Base-by-base conservation (phyloP, 64 coral and sea anemone species). In the Platygyra sinensis region DNA sequence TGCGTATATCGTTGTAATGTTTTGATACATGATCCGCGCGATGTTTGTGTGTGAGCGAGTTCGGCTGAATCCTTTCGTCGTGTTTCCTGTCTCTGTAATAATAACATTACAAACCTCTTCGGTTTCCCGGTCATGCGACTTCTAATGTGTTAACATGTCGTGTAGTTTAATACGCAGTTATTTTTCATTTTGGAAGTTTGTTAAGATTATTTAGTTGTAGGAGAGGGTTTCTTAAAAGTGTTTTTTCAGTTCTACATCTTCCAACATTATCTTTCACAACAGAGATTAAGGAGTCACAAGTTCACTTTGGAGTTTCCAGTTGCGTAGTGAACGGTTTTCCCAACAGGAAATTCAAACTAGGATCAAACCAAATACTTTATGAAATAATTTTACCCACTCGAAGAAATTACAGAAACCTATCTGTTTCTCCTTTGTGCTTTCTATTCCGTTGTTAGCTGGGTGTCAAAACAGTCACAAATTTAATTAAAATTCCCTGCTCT, bases 401-500 rank as follows among this genome's bases (percentile, higher is more conserved):
- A 52, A 20, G 81, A 65, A 67, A 39, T 0, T 13, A 50, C 62
- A 10, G 22, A 2, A 17, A 60, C 8, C 14, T 64, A 22, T 71
- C 62, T 18, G 28, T 20, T 27, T 67, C 33, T 20, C 32, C 5
- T 6, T 7, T 20, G 63, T 67, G 64, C 22, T 67, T 24, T 24
- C 2, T 67, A n/a, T 67, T 67, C 64, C 64, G 2, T 10, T 25
- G 22, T n/a, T 24, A 25, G 22, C 32, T 67, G 2, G 27, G 50
- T 25, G 81, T 69, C 60, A 65, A n/a, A n/a, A 84, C 62, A 84
- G 50, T 67, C 38, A 9, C 32, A 71, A 76, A 84, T 67, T 84
- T 84, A 84, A 84, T 84, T 84, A 84, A 63, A 84, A 50, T 67
- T 67, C 38, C 81, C 63, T 20, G 18, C 8, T 84, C 24, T 67